Percentiles rank a stretch among this genome's conserved stretches.
Conservation (phyloP, 2,113 vertebrate genomes). For the Rhinopithecus roxellana region DNA sequence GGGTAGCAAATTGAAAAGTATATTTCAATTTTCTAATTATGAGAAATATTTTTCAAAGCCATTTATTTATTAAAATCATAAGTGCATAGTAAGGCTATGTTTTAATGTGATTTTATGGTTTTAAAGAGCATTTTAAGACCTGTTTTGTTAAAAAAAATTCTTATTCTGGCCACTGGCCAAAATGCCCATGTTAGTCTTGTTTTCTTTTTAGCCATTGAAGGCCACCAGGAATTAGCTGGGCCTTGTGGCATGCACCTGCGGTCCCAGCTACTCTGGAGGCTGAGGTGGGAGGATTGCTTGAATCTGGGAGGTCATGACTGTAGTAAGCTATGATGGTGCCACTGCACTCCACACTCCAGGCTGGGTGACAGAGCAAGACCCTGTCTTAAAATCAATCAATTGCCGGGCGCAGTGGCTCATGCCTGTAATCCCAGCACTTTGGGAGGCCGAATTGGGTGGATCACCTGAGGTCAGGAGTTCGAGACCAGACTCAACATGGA, state of each 20-base stretch:
- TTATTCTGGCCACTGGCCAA: background rate
- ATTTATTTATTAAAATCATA: background rate
- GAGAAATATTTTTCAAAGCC: background rate
- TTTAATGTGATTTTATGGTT: background rate
- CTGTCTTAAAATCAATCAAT: no score
- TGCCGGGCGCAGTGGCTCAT: rapidly evolving
- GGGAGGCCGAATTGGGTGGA: no score
- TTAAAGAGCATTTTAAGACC: background rate
- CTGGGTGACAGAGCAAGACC: no score
- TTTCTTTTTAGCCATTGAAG: background rate
- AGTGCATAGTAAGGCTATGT: background rate
- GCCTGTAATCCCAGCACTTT: no score
- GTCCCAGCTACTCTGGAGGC: no score
- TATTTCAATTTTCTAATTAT: background rate
- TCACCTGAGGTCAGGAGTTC: no score
- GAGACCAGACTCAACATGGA: no score
- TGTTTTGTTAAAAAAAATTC: background rate
- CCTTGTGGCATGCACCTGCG: no score
- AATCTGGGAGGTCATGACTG: no score
- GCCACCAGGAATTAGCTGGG: background rate
- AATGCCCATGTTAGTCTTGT: background rate
- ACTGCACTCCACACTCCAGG: no score
- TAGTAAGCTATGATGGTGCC: no score
- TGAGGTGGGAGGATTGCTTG: no score
- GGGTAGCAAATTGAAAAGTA: background rate